Conservation (phyloP, 1,140 invertebrate species). For the Meloidogyne hapla region DNA sequence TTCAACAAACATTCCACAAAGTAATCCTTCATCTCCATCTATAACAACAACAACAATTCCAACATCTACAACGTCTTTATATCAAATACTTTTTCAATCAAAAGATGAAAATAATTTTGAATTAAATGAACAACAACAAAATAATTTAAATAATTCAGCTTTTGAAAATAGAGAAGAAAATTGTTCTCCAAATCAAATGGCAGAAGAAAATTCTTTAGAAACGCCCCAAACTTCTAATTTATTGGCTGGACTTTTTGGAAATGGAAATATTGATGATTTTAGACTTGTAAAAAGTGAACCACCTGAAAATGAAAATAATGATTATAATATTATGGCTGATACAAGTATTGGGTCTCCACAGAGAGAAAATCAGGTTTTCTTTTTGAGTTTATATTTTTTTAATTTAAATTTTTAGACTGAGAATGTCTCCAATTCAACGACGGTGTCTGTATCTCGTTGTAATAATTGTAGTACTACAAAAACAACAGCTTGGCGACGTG, state of each 20-base stretch:
- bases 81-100: background rate
- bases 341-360: background rate
- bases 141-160: too few species aligned
- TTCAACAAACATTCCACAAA: background rate
- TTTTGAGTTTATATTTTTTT: background rate
- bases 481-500: constrained; percentile 62
- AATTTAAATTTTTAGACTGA: background rate
- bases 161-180: background rate
- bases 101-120: constrained; percentile 5
- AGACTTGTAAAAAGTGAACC: background rate
- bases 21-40: background rate
- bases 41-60: background rate
- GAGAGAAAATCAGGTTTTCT: background rate
- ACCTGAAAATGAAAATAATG: background rate
- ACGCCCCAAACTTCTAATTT: background rate
- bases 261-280: background rate
- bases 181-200: background rate
- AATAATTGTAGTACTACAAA: constrained; percentile 62
- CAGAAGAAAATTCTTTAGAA: background rate
- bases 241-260: background rate
- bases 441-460: constrained; percentile 43
- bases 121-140: background rate
- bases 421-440: background rate
- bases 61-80: background rate
- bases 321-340: background rate